A percentile compares a stretch with the other conserved stretches of the same genome.
Evolutionary conservation across 2,888 invertebrate species (phyloP).

Genomic region (Marronus borbonicus): DNA sequence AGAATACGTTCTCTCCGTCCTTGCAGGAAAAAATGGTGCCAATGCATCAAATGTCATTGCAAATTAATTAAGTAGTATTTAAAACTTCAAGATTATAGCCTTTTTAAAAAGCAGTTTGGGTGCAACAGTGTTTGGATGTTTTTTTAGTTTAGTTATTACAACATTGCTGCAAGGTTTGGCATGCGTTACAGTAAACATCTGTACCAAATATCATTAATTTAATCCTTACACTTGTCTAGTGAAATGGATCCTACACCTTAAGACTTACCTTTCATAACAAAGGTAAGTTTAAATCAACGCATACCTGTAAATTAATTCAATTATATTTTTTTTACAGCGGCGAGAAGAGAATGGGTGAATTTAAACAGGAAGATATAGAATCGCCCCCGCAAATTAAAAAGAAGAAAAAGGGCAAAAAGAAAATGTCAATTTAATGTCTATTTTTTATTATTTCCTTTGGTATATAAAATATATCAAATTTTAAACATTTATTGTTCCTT

Average conservation of each 20-base stretch:
- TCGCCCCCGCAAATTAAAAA: constrained; percentile 54
- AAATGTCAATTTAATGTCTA: not conserved
- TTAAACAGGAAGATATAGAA: constrained; percentile 34
- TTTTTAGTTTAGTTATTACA: no score
- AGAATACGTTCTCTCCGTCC: no score
- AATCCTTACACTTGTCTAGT: constrained; percentile 7
- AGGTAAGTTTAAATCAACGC: constrained; percentile 10
- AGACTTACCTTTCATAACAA: constrained; percentile 37
- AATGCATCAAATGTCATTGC: no score
- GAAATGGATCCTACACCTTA: constrained; percentile 5
- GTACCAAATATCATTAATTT: not conserved
- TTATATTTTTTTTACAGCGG: constrained; percentile 58
- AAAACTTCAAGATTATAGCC: no score
- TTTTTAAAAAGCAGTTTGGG: no score
- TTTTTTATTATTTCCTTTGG: not conserved
- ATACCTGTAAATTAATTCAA: constrained; percentile 20
- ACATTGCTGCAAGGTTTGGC: no score
- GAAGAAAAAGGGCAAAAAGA: constrained; percentile 55
- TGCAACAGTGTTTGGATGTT: no score
- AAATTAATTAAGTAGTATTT: no score
- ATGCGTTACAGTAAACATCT: no score
- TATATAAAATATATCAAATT: constrained; percentile 10
- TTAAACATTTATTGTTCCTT: not conserved
- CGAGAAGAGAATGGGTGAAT: constrained; percentile 59
- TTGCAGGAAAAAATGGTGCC: no score